Conservation (phyloP, 1,140 invertebrate genomes). For the Apis florea region DNA sequence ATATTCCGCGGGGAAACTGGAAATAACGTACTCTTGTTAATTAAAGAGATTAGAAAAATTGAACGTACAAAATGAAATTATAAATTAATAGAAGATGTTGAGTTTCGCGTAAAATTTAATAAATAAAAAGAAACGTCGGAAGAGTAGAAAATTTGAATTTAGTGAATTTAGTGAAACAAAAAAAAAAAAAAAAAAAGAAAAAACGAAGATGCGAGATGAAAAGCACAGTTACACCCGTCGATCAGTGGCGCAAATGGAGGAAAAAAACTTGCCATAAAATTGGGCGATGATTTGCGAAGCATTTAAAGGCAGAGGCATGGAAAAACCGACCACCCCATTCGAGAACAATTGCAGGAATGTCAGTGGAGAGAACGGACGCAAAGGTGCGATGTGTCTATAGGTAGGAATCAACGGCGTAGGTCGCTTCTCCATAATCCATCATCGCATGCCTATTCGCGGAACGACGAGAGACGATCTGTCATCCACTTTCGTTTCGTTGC, state of each 20-base stretch:
- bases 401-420: conserved; percentile 58
- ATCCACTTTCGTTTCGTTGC: conserved; percentile 75
- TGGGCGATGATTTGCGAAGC: conserved; percentile 67
- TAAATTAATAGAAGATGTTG: too few relatives aligned
- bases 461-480: conserved; percentile 77
- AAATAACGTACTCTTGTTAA: too few relatives aligned
- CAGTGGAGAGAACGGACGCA: conserved; percentile 48
- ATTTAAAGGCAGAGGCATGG: conserved; percentile 42
- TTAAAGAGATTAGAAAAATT: too few relatives aligned
- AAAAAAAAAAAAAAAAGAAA: neutral
- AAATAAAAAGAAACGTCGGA: too few relatives aligned
- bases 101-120: too few relatives aligned
- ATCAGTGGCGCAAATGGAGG: neutral
- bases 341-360: conserved; percentile 61
- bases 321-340: conserved; percentile 40
- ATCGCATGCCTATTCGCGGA: conserved; percentile 74
- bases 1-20: neutral
- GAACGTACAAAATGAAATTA: neutral
- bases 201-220: neutral
- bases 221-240: neutral
- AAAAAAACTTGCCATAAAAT: conserved; percentile 67
- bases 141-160: neutral
- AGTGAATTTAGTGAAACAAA: neutral
- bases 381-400: conserved; percentile 61
- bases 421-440: conserved; percentile 74